Percentiles rank a stretch among this genome's conserved stretches.
Conservation (phyloP, 2,888 invertebrate species). For the Eucriotettix oculatus region DNA sequence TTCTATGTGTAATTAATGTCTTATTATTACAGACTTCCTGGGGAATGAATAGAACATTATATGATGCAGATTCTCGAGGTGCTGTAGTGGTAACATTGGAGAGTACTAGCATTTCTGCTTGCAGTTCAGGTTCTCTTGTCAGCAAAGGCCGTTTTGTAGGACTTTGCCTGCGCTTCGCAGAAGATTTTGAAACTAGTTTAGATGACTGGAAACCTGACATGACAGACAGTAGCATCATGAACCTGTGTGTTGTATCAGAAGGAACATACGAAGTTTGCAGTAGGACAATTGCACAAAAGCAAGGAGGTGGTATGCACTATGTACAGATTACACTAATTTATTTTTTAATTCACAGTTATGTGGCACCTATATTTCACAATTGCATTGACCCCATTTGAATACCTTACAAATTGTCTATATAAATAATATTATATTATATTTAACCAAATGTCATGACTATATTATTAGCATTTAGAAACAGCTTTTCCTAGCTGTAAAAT, state of each 20-base stretch:
- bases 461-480: too few relatives aligned
- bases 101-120: constrained; percentile 88
- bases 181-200: constrained; percentile 89
- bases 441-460: too few relatives aligned
- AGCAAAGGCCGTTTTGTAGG: constrained; percentile 79
- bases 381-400: too few relatives aligned
- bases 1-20: neutral
- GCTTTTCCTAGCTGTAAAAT: too few relatives aligned
- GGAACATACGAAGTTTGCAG: constrained; percentile 97
- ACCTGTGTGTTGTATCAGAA: constrained; percentile 93
- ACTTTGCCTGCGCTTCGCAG: constrained; percentile 85
- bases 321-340: constrained; percentile 1
- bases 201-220: constrained; percentile 95
- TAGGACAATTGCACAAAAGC: constrained; percentile 74
- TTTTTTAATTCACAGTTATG: neutral
- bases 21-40: constrained; percentile 32
- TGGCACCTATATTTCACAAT: neutral
- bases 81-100: constrained; percentile 93
- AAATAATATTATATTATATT: too few relatives aligned
- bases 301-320: constrained; percentile 35
- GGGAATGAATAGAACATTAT: constrained; percentile 42
- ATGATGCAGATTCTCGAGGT: constrained; percentile 64
- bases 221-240: constrained; percentile 61
- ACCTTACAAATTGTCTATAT: too few relatives aligned
- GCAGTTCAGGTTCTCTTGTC: constrained; percentile 88